Base-by-base conservation (phyloP, 2,888 invertebrate genomes). In the Diloba caeruleocephala region DNA sequence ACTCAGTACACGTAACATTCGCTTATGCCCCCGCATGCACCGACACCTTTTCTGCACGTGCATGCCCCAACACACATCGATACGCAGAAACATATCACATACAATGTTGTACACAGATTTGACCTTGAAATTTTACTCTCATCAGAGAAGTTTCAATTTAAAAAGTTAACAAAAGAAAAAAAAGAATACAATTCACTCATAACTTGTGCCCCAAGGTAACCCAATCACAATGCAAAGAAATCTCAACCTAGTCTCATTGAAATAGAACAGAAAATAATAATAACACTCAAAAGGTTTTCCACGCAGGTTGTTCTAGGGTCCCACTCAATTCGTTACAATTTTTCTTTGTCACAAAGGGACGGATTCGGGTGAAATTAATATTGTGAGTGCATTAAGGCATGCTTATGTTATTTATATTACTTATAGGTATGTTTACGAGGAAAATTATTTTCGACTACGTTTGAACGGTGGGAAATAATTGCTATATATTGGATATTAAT, bases 331-430 rank as follows among this genome's bases (percentile, higher is more conserved):
- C 88, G 89, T 87, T 87, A 87, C 89, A 88, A 90, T 91, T 91
- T 90, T 91, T 90, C 90, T 90, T 87, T 90, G 91, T 90, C 90
- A 87, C 86, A 85, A 84, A 80, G 87, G 86, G 89, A 86, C 84
- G 89, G 88, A 88, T 87, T 90, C 82, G 69, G 86, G 80, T 77
- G 82, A 85, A 85, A 87, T 88, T 89, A 87, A 87, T 89, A 85
- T 85, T 76, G 79, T 78, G 83, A 83, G 85, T 82, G 84, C 85
- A 85, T 88, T 87, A 82, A 85, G 87, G 85, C 71, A 76, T 78
- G 59, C 63, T 70, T 58, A 68, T 57, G 64, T 68, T 68, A 66
- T 66, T 69, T 71, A 43, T 65, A 48, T 46, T 46, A 44, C 60
- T 49, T 51, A 37, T 45, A 31, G 7, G 36, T 53, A 33, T 45